These are phyloP conservation scores for Homalodisca vitripennis DNA, from an alignment of 1,140 invertebrate genomes.

Conservation along the genomic window DNA sequence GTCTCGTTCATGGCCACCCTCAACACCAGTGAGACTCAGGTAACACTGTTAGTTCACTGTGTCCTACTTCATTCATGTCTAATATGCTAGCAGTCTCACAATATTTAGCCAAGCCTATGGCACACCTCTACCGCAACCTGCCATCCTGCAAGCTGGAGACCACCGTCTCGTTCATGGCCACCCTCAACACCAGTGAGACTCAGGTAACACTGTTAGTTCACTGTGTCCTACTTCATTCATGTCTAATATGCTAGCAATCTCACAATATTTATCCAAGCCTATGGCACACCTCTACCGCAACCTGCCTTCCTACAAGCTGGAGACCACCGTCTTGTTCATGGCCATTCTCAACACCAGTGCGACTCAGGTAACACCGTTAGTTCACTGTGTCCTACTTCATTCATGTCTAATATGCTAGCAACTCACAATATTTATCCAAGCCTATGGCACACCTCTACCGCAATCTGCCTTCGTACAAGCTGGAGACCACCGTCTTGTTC, in stretches of 20 bases:
- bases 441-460: conserved; percentile 48
- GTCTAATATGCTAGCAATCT: too few relatives aligned
- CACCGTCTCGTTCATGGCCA: conserved; percentile 13
- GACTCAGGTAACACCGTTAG: conserved; percentile 18
- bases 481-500: conserved; percentile 21
- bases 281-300: conserved; percentile 47
- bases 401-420: too few relatives aligned
- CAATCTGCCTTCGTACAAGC: conserved; percentile 45
- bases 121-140: conserved; percentile 47
- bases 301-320: conserved; percentile 43
- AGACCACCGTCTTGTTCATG: conserved; percentile 17
- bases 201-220: too few relatives aligned
- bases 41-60: too few relatives aligned
- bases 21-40: not conserved
- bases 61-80: too few relatives aligned
- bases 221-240: too few relatives aligned
- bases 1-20: conserved; percentile 27
- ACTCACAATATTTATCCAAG: too few relatives aligned
- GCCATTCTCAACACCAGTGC: conserved; percentile 14
- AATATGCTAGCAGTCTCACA: too few relatives aligned
- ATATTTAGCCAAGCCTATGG: too few relatives aligned
- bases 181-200: conserved; percentile 11
- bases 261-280: too few relatives aligned
- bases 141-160: conserved; percentile 41
- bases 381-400: too few relatives aligned